phyloP scores from a whole-genome alignment of 2,888 invertebrate genomes.

The Himalopsyche japonica region DNA sequence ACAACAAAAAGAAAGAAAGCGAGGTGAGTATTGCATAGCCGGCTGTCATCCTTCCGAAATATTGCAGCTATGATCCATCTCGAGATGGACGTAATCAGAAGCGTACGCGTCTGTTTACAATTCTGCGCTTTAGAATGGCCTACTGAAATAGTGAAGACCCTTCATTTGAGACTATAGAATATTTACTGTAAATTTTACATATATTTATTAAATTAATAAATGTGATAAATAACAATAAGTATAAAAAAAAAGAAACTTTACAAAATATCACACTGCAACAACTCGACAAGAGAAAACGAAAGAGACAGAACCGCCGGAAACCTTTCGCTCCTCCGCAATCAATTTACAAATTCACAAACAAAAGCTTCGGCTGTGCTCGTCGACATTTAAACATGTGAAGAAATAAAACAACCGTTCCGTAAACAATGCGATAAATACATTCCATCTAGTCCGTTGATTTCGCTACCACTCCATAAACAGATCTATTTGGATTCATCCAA shows the following conservation, averaged over 20 bases:
- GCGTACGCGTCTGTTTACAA: neutral
- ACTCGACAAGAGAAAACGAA: conserved; percentile 10
- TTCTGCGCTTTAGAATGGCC: neutral
- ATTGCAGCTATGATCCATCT: neutral
- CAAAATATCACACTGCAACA: conserved; percentile 29
- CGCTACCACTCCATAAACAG: too few relatives aligned
- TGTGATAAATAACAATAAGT: conserved; percentile 21
- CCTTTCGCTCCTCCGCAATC: neutral
- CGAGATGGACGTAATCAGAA: too few relatives aligned
- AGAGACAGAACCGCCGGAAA: neutral
- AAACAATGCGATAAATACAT: conserved; percentile 6
- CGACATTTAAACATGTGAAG: conserved; percentile 1
- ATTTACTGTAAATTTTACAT: neutral
- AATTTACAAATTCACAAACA: conserved; percentile 13
- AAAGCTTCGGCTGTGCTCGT: neutral
- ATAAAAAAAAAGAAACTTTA: conserved; percentile 20
- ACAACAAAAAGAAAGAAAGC: neutral
- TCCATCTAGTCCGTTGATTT: neutral
- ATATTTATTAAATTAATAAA: neutral
- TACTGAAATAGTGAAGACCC: neutral
- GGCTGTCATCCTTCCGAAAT: neutral
- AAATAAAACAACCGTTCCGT: neutral
- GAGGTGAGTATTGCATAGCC: neutral
- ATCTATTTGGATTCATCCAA: neutral
- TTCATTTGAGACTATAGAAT: neutral